Evolutionary conservation across 1,140 invertebrate species (phyloP).

Genomic region (Drosophila ercepeae): DNA sequence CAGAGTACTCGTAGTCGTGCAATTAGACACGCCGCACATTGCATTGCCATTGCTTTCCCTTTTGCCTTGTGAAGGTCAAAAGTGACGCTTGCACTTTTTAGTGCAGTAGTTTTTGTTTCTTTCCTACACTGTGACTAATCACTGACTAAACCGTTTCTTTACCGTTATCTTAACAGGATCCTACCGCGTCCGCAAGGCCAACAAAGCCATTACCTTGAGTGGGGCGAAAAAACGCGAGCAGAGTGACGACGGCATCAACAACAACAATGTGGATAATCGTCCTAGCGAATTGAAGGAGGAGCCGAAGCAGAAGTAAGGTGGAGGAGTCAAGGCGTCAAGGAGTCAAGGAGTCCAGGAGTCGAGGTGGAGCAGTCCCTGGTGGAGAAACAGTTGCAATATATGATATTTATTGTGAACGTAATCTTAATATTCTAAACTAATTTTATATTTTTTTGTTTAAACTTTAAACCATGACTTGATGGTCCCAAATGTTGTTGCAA

Average conservation of each 20-base stretch:
- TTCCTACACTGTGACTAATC: slow-evolving; percentile 37
- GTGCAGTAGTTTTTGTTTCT: slow-evolving; percentile 14
- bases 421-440: slow-evolving; percentile 59
- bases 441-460: slow-evolving; percentile 59
- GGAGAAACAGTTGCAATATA: slow-evolving; percentile 64
- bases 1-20: neutral
- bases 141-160: neutral
- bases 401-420: slow-evolving; percentile 69
- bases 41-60: slow-evolving; percentile 59
- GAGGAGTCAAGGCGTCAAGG: neutral
- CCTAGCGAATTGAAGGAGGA: slow-evolving; percentile 43
- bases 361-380: slow-evolving; percentile 11
- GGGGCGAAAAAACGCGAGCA: slow-evolving; percentile 39
- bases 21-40: slow-evolving; percentile 27
- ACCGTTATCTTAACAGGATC: slow-evolving; percentile 35
- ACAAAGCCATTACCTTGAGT: slow-evolving; percentile 20
- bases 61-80: slow-evolving; percentile 64
- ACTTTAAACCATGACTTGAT: slow-evolving; percentile 54
- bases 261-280: slow-evolving; percentile 37
- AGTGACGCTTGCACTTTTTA: slow-evolving; percentile 47
- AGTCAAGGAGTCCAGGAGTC: neutral
- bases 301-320: slow-evolving; percentile 5
- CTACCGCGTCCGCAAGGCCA: slow-evolving; percentile 40
- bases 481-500: slow-evolving; percentile 42
- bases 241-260: slow-evolving; percentile 19